Evolutionary conservation across 1,140 invertebrate species (phyloP).

Genomic region (Chymomyza costata): DNA sequence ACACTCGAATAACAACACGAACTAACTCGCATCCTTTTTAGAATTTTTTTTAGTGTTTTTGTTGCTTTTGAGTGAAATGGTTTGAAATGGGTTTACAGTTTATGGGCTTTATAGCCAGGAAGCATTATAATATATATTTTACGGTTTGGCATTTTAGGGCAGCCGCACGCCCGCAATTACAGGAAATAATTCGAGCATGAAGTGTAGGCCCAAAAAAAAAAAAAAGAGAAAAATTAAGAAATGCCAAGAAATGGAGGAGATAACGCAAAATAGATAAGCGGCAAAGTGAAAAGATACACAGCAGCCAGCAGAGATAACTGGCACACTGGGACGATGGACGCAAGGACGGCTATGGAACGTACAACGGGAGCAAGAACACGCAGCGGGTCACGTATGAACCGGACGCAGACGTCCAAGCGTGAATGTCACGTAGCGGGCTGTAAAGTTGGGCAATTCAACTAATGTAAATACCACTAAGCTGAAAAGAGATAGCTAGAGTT

Average conservation of each 20-base stretch:
- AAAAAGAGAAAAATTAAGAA: constrained; percentile 48
- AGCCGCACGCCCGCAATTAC: constrained; percentile 51
- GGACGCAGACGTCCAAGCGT: constrained; percentile 51
- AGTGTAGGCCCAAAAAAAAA: constrained; percentile 4
- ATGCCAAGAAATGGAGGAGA: constrained; percentile 19
- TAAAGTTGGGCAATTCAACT: constrained; percentile 38
- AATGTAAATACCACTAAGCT: constrained; percentile 48
- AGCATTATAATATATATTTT: constrained; percentile 70
- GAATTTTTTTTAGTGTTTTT: no score
- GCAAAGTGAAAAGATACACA: constrained; percentile 50
- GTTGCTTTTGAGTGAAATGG: constrained; percentile 47
- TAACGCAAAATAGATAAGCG: constrained; percentile 54
- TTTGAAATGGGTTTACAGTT: constrained; percentile 31
- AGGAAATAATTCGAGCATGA: constrained; percentile 67
- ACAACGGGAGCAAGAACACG: constrained; percentile 23
- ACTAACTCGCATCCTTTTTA: constrained; percentile 69
- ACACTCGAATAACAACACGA: constrained; percentile 51
- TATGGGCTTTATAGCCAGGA: constrained; percentile 58
- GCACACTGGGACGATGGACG: constrained; percentile 21
- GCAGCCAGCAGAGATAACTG: constrained; percentile 32
- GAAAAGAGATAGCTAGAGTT: neutral
- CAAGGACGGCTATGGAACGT: no score
- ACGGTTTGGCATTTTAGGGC: constrained; percentile 36
- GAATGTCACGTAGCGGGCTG: constrained; percentile 61
- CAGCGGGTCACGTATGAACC: constrained; percentile 43